Base-by-base conservation (phyloP, 2,888 invertebrate genomes). In the Saturnia pavonia region DNA sequence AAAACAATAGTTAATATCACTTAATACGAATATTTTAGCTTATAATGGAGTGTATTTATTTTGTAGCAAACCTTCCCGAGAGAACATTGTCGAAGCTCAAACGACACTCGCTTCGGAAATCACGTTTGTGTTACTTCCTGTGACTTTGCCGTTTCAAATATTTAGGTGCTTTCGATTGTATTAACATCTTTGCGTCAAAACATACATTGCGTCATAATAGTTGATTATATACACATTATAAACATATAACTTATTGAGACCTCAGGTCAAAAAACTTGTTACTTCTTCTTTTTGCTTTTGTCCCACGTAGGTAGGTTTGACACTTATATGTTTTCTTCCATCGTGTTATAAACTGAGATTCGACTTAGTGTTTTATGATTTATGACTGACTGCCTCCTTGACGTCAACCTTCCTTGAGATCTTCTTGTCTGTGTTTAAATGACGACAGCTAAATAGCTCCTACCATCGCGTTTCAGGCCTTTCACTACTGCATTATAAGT, bases 81-180 rank as follows among this genome's bases (percentile, higher is more conserved):
- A 71, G 68, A 79, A 81, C 81, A 85, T 82, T 74, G 79, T 70
- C 78, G 76, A 80, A 80, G 81, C 83, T 80, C 78, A 80, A 81
- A 80, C 74, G 77, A 74, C 69, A 69, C 75, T 69, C 60, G 72
- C 74, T 77, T 82, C 87, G 90, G 90, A 91, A 85, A 85, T 89
- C 90, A 91, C 91, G 91, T 91, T 85, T 81, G 80, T 79, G 81
- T 77, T 75, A 80, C 89, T 90, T 91, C 90, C 89, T 78, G 70
- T 72, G 77, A 74, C 77, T 78, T 78, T 77, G 74, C 80, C 80
- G 76, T 82, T 85, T 87, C 86, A 51, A 51, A 40, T 66, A 34
- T 51, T 34, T 40, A n/a, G n/a, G n/a, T 65, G 16, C 40, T 80
- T 77, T 27, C 77, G 73, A 76, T 77, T 60, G 74, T 73, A 69